Evolutionary conservation across 2,113 vertebrate species (phyloP).

Genomic region (Harpagus bidentatus): DNA sequence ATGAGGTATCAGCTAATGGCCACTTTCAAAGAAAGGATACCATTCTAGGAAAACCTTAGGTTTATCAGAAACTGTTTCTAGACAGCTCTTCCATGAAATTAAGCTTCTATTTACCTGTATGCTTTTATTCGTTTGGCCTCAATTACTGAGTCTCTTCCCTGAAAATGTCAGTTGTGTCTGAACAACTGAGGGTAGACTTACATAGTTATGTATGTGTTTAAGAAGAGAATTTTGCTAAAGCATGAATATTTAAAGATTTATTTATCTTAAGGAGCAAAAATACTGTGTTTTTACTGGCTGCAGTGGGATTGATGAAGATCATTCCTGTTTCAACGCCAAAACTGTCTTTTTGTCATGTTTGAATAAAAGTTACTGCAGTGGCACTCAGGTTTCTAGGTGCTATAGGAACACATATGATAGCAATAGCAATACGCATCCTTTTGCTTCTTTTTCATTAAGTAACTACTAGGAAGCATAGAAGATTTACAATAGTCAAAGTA

Average conservation of each 20-base stretch:
- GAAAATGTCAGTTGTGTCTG: neutral
- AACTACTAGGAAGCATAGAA: neutral
- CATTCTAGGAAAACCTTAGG: rapidly evolving
- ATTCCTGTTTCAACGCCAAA: neutral
- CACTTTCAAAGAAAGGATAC: neutral
- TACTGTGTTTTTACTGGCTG: neutral
- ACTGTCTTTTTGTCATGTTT: neutral
- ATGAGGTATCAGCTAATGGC: neutral
- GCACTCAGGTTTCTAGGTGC: neutral
- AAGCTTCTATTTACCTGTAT: rapidly evolving
- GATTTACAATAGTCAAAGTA: neutral
- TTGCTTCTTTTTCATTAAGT: neutral
- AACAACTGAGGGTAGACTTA: no score
- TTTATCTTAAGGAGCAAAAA: neutral
- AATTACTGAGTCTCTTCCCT: neutral
- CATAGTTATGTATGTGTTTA: neutral
- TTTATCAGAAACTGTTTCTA: neutral
- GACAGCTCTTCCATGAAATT: neutral
- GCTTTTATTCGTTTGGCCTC: neutral
- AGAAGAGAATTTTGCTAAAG: neutral
- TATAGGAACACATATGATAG: neutral
- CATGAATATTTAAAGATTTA: neutral
- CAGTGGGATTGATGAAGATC: neutral
- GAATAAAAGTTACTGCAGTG: neutral
- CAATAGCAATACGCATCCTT: neutral